Evolutionary conservation across 2,113 vertebrate species (phyloP).

Genomic region (Hassar affinis): DNA sequence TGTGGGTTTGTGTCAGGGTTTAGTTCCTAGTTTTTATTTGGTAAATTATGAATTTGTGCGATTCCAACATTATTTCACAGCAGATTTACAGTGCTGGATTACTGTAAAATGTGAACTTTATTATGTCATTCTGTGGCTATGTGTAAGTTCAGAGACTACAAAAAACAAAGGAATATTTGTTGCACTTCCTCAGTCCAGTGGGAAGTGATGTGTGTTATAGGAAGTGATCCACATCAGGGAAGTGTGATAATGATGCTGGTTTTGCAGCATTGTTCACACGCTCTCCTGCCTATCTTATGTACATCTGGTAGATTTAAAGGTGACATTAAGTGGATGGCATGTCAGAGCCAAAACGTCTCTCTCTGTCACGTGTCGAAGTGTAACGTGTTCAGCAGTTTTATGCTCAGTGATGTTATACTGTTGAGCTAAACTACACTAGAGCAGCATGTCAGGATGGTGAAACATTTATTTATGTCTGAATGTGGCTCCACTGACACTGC

Average conservation of each 20-base stretch:
- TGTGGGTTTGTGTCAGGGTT: too few species aligned
- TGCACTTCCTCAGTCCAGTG: neutral
- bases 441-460: neutral
- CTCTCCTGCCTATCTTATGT: neutral
- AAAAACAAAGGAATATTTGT: neutral
- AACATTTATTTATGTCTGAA: neutral
- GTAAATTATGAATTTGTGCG: neutral
- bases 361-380: neutral
- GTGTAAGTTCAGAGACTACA: neutral
- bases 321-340: neutral
- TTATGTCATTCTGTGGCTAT: neutral
- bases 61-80: too few species aligned
- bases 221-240: neutral
- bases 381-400: neutral
- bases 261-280: neutral
- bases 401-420: neutral
- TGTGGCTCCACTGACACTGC: neutral
- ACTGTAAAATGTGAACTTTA: neutral
- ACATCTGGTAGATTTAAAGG: neutral
- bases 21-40: too few species aligned
- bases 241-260: neutral
- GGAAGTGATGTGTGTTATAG: neutral
- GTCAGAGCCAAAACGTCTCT: neutral
- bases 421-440: neutral
- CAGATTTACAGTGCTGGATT: too few species aligned